Evolutionary conservation across 2,888 invertebrate species (phyloP).

Genomic region (Trachelus troglodyta): DNA sequence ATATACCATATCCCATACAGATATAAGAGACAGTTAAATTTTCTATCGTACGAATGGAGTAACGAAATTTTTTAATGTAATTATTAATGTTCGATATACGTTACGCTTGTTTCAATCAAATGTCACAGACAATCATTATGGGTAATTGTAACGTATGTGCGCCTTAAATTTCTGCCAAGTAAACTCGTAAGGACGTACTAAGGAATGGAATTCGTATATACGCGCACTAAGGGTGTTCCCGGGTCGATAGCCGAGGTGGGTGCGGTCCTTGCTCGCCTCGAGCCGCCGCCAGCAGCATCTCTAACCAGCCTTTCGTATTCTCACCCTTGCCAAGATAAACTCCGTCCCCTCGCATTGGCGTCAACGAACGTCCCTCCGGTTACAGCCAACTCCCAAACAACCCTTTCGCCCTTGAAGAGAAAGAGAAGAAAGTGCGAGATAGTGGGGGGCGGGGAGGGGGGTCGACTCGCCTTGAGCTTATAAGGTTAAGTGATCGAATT

Average conservation of each 20-base stretch:
- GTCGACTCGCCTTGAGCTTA: background rate
- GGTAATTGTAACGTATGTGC: background rate
- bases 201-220: conserved; percentile 47
- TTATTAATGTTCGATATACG: background rate
- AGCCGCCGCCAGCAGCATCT: conserved; percentile 39
- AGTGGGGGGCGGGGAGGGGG: background rate
- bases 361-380: background rate
- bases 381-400: conserved; percentile 3
- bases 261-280: conserved; percentile 50
- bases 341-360: background rate
- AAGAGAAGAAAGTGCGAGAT: background rate
- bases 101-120: background rate
- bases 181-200: conserved; percentile 6
- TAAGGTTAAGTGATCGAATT: background rate
- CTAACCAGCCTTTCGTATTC: conserved; percentile 29
- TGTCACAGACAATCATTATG: background rate
- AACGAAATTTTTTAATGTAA: background rate
- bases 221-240: conserved; percentile 49
- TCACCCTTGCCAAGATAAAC: background rate
- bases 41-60: no score
- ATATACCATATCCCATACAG: background rate
- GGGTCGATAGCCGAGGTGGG: conserved; percentile 59
- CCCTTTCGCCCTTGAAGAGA: background rate
- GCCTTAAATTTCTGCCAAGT: background rate
- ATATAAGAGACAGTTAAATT: background rate